These are phyloP conservation scores for Phrynocephalus guinanensis DNA, from an alignment of 2,797 vertebrate genomes.

Conservation along the genomic window DNA sequence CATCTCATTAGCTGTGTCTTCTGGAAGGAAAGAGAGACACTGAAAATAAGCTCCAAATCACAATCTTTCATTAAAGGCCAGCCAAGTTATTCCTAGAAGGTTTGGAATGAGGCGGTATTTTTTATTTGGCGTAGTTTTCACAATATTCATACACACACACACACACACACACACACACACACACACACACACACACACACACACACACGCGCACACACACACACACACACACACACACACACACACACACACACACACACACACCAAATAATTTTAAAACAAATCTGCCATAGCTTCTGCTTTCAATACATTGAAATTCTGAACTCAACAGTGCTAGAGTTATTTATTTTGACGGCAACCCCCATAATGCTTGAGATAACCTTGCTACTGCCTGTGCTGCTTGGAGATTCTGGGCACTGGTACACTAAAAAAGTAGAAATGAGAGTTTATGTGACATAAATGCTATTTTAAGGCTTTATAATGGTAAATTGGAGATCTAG, in stretches of 20 bases:
- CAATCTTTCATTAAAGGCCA: constrained; percentile 82
- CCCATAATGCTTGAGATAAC: too few species aligned
- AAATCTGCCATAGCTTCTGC: constrained; percentile 61
- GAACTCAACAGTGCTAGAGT: not conserved
- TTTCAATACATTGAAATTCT: not conserved
- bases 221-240: constrained; percentile 67
- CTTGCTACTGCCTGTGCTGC: too few species aligned
- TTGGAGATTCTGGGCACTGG: too few species aligned
- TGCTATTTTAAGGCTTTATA: too few species aligned
- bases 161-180: constrained; percentile 73
- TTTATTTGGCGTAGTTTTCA: constrained; percentile 78
- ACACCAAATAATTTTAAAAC: constrained; percentile 72
- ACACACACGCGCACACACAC: constrained; percentile 71
- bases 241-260: constrained; percentile 68
- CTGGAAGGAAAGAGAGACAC: constrained; percentile 64
- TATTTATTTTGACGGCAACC: too few species aligned
- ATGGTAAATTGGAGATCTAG: too few species aligned
- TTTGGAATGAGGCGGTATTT: constrained; percentile 54
- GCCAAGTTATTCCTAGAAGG: constrained; percentile 79
- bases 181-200: constrained; percentile 62
- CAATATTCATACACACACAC: constrained; percentile 73
- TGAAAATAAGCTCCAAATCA: constrained; percentile 56
- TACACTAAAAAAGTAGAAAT: too few species aligned
- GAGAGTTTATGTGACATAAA: too few species aligned
- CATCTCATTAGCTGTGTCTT: constrained; percentile 84